Percentiles rank a stretch among this genome's conserved stretches.
These are phyloP conservation scores for Cercopithecus mona DNA, from an alignment of 2,113 vertebrate genomes.

Conservation along the genomic window DNA sequence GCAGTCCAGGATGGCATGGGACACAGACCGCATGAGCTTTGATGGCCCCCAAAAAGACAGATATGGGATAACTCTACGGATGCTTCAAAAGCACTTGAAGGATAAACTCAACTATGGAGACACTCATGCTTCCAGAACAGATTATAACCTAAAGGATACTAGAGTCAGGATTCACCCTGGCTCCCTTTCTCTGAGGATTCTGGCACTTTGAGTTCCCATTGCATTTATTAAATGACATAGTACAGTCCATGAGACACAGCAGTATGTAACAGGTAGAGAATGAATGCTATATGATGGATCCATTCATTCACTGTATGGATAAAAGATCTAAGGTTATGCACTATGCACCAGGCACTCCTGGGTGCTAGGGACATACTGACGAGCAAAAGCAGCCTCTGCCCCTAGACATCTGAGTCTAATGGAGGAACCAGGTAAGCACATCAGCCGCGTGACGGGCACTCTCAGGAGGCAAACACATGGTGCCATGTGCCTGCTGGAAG, in stretches of 20 bases:
- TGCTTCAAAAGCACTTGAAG: background rate
- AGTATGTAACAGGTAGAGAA: background rate
- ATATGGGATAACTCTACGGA: background rate
- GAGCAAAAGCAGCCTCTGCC: background rate
- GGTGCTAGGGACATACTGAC: background rate
- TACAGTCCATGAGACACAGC: rapidly evolving
- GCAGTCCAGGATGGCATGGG: too few species aligned
- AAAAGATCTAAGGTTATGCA: background rate
- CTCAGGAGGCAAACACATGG: background rate
- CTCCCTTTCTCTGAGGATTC: background rate
- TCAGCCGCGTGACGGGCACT: rapidly evolving
- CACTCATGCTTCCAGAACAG: background rate
- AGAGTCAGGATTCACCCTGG: background rate
- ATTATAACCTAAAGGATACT: background rate
- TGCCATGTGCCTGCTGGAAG: background rate
- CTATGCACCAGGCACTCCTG: background rate
- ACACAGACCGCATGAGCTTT: background rate
- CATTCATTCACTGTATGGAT: background rate
- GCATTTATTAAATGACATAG: background rate
- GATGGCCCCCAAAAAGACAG: background rate
- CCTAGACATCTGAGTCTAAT: background rate
- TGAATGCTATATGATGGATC: too few species aligned
- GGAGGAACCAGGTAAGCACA: background rate
- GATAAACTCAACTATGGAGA: background rate
- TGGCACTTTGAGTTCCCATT: background rate